Conservation (phyloP, 35 echinoderm and acorn worm genomes). For the Holothuria glaberrima region DNA sequence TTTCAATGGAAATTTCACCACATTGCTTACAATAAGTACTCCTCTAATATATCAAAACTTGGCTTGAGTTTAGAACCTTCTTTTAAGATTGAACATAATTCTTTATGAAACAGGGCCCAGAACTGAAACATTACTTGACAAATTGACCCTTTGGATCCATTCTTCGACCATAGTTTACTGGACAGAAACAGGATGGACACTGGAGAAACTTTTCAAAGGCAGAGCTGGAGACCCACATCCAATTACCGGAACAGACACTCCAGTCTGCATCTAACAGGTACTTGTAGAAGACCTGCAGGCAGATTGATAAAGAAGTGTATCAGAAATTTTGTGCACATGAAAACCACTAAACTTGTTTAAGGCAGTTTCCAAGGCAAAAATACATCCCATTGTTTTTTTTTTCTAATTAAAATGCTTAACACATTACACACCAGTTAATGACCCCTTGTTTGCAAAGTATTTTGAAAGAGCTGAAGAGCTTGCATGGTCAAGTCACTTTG, state of each 20-base stretch:
- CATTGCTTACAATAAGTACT: no score
- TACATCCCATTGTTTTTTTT: neutral
- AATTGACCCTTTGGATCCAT: constrained; percentile 90
- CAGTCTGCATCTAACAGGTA: constrained; percentile 90
- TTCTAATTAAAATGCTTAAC: neutral
- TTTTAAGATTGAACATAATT: no score
- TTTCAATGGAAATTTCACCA: no score
- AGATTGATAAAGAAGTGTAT: neutral
- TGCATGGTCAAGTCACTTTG: neutral
- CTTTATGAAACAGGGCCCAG: no score
- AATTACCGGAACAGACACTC: constrained; percentile 97
- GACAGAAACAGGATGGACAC: constrained; percentile 97
- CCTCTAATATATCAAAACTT: no score
- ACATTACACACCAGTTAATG: neutral
- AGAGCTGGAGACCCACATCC: constrained; percentile 99
- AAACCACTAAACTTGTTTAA: neutral
- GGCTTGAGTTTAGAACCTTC: no score
- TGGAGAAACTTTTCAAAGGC: constrained; percentile 93
- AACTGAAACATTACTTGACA: constrained; percentile 64
- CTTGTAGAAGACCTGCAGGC: constrained; percentile 71
- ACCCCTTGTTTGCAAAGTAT: no score
- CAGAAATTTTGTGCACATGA: neutral
- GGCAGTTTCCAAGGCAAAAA: neutral
- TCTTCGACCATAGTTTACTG: constrained; percentile 84
- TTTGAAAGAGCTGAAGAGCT: neutral